A percentile compares a stretch with the other conserved stretches of the same genome.
Conservation (phyloP, 2,113 vertebrate genomes). For the Tupaia tana region DNA sequence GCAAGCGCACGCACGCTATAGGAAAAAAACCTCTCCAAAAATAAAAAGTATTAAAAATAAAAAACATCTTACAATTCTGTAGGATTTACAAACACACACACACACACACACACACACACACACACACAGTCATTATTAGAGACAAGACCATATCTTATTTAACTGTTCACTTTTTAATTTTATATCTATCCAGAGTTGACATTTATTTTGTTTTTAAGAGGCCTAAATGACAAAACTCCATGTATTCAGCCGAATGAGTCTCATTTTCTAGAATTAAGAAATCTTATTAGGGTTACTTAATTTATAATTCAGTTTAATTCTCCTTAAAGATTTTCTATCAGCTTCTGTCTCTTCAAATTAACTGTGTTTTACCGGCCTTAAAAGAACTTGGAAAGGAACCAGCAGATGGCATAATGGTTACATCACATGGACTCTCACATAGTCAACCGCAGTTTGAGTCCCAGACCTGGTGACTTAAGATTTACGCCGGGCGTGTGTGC, state of each 20-base stretch:
- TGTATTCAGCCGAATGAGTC: neutral
- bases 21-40: too few relatives aligned
- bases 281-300: neutral
- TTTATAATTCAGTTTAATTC: slow-evolving; percentile 51
- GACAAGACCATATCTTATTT: neutral
- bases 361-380: neutral
- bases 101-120: too few relatives aligned
- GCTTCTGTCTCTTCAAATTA: neutral
- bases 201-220: slow-evolving; percentile 52
- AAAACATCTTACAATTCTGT: neutral
- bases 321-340: neutral
- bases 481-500: too few relatives aligned
- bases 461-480: too few relatives aligned
- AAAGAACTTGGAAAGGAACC: neutral
- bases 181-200: neutral
- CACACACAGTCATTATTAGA: neutral
- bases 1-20: too few relatives aligned
- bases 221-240: neutral
- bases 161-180: slow-evolving; percentile 31
- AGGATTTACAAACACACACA: neutral
- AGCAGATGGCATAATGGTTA: too few relatives aligned
- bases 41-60: neutral
- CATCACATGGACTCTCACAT: too few relatives aligned
- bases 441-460: too few relatives aligned
- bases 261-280: slow-evolving; percentile 50